phyloP scores from a whole-genome alignment of 2,113 vertebrate genomes.

The Poeciliopsis occidentalis region DNA sequence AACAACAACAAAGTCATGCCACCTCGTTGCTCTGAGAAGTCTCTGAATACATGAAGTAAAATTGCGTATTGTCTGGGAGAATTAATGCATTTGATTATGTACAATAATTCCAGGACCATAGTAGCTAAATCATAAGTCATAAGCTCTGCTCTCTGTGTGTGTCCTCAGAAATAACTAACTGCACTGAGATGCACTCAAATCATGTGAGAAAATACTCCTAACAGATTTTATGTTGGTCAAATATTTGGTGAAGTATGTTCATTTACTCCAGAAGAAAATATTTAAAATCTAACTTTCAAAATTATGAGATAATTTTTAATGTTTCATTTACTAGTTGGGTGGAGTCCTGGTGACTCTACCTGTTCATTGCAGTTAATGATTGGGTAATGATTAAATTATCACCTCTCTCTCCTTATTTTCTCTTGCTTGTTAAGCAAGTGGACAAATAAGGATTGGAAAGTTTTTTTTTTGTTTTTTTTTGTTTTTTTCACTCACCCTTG shows the following conservation, averaged over 20 bases:
- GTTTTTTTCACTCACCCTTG: no score
- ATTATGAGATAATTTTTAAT: no score
- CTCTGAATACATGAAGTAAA: constrained; percentile 14
- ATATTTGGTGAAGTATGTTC: background rate
- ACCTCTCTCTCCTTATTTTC: no score
- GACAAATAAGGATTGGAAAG: no score
- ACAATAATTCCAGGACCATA: constrained; percentile 12
- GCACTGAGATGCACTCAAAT: background rate
- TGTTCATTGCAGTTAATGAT: no score
- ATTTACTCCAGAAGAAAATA: no score
- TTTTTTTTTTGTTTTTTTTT: no score
- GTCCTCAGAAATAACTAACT: background rate
- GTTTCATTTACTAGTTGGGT: no score
- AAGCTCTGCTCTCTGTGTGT: background rate
- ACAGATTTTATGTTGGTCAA: constrained; percentile 1
- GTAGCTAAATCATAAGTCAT: constrained; percentile 6
- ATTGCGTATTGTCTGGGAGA: constrained; percentile 6
- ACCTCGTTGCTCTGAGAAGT: constrained; percentile 33
- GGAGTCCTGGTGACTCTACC: no score
- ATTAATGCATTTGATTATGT: constrained; percentile 16
- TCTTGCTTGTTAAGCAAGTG: no score
- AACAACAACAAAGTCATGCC: constrained; percentile 5
- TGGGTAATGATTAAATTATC: no score
- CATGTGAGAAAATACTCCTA: background rate
- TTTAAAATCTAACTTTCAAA: no score